Percentiles rank a stretch among this genome's conserved stretches.
These are phyloP conservation scores for Trichonephila clavata DNA, from an alignment of 1,140 invertebrate genomes.

Conservation along the genomic window DNA sequence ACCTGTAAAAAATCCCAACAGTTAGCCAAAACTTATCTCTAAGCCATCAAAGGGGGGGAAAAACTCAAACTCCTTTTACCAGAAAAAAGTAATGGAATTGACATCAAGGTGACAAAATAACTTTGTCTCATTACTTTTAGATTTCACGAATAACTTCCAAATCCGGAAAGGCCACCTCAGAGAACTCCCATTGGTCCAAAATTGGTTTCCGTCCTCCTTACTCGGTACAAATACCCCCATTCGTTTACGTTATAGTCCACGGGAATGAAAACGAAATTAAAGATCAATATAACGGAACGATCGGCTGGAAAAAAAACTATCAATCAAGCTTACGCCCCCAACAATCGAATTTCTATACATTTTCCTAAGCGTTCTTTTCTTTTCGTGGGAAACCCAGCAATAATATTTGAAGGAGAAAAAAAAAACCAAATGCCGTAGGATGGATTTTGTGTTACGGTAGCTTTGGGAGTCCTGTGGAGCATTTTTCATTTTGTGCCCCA, in stretches of 20 bases:
- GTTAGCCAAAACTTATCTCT: too few species aligned
- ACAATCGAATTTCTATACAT: slow-evolving; percentile 75
- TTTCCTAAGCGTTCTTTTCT: slow-evolving; percentile 68
- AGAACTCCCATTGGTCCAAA: background rate
- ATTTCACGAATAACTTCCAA: background rate
- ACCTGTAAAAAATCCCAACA: too few species aligned
- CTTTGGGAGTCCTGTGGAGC: background rate
- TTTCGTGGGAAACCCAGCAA: slow-evolving; percentile 20
- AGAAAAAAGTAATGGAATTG: too few species aligned
- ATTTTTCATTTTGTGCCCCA: slow-evolving; percentile 39
- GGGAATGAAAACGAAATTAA: slow-evolving; percentile 72
- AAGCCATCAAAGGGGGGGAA: too few species aligned
- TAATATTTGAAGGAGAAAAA: slow-evolving; percentile 17
- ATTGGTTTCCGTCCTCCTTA: slow-evolving; percentile 47
- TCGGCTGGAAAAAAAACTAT: slow-evolving; percentile 67
- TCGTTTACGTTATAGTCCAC: slow-evolving; percentile 41
- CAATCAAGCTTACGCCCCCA: slow-evolving; percentile 72
- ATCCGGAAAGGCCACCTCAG: background rate
- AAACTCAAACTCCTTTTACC: too few species aligned
- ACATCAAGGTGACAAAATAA: too few species aligned
- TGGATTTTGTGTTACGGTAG: slow-evolving; percentile 36
- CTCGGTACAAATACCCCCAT: slow-evolving; percentile 21
- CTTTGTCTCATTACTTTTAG: too few species aligned
- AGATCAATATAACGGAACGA: slow-evolving; percentile 69
- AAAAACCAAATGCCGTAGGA: slow-evolving; percentile 40